These are phyloP conservation scores for Loriculus beryllinus DNA, from an alignment of 2,797 vertebrate genomes.

Conservation along the genomic window DNA sequence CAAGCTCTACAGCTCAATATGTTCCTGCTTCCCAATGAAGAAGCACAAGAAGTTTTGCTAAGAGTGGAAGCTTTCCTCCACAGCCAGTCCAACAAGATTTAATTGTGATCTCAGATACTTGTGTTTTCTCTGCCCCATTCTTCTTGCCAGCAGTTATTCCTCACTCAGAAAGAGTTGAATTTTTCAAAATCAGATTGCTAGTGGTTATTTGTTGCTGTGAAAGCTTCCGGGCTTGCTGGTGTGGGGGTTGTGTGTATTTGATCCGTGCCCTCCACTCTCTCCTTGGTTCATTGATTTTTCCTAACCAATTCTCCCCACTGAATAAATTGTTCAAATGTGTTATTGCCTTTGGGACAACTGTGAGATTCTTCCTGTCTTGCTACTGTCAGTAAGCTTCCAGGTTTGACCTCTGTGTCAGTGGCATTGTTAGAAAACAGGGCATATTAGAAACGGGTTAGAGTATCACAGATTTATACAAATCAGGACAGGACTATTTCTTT, in stretches of 20 bases:
- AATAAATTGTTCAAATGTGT: neutral
- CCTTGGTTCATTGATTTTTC: neutral
- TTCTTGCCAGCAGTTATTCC: neutral
- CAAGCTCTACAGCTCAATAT: neutral
- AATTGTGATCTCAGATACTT: neutral
- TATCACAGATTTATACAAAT: neutral
- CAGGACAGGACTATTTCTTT: neutral
- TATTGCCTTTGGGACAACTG: neutral
- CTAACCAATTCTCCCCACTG: neutral
- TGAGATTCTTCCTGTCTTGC: neutral
- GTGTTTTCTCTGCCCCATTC: neutral
- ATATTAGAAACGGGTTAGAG: neutral
- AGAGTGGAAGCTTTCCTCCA: neutral
- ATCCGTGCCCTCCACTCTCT: neutral
- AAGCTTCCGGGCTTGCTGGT: neutral
- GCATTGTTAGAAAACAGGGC: neutral
- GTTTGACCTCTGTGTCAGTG: neutral
- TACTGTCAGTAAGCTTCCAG: neutral
- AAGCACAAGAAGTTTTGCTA: neutral
- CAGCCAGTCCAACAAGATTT: neutral
- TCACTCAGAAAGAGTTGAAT: neutral
- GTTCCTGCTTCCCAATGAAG: neutral
- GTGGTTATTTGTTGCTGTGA: neutral
- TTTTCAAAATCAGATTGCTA: neutral
- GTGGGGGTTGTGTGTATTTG: neutral